Percentiles rank a stretch among this genome's conserved stretches.
These are phyloP conservation scores for Chrysemys picta DNA, from an alignment of 2,113 vertebrate genomes.

Conservation along the genomic window DNA sequence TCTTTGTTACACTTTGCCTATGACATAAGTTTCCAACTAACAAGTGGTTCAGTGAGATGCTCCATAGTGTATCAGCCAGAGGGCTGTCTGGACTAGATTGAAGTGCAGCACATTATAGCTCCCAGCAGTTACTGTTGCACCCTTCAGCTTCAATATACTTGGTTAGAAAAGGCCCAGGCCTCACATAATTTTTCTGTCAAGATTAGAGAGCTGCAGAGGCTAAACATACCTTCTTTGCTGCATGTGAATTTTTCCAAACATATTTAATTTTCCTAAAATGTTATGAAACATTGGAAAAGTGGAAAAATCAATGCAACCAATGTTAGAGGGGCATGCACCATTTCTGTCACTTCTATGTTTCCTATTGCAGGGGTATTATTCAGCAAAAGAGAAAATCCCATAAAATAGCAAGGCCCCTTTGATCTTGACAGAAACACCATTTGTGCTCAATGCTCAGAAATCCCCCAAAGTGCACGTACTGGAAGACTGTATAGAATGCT, in stretches of 20 bases:
- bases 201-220: neutral
- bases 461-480: neutral
- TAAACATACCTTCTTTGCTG: neutral
- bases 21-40: neutral
- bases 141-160: neutral
- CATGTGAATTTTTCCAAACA: neutral
- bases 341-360: neutral
- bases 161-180: neutral
- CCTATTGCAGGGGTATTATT: neutral
- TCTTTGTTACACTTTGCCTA: neutral
- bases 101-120: neutral
- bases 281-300: neutral
- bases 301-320: neutral
- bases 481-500: neutral
- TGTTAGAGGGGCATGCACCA: neutral
- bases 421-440: neutral
- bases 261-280: slow-evolving; percentile 3
- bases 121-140: neutral
- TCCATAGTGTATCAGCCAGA: neutral
- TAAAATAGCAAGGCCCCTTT: neutral
- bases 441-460: neutral
- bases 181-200: neutral
- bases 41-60: neutral
- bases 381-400: neutral
- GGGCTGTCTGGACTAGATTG: neutral